These are phyloP conservation scores for Allygus modestus DNA, from an alignment of 2,888 invertebrate species.

Conservation along the genomic window DNA sequence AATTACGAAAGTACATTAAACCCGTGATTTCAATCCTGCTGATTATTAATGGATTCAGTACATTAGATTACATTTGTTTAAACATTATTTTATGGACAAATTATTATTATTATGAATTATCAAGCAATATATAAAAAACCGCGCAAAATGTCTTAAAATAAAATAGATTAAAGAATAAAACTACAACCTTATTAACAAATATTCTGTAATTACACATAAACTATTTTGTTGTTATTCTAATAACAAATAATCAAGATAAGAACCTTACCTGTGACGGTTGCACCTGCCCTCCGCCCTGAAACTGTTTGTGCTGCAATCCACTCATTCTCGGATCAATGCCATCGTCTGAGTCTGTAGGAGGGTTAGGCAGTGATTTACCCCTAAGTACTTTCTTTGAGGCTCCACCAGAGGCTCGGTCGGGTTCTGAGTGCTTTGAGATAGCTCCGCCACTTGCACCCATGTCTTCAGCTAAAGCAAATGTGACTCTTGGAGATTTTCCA, in stretches of 20 bases:
- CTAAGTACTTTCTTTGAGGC: slow-evolving; percentile 59
- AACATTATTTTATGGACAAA: no score
- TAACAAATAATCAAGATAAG: neutral
- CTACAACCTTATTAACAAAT: no score
- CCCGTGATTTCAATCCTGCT: no score
- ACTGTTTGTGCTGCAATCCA: slow-evolving; percentile 58
- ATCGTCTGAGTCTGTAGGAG: slow-evolving; percentile 55
- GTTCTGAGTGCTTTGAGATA: slow-evolving; percentile 63
- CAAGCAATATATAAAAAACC: no score
- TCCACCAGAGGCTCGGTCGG: slow-evolving; percentile 57
- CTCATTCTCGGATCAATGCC: slow-evolving; percentile 47
- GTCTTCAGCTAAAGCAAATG: slow-evolving; percentile 72
- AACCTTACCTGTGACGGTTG: slow-evolving; percentile 40
- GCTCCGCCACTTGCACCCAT: slow-evolving; percentile 70
- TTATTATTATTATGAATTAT: no score
- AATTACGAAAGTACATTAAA: no score
- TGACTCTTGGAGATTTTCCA: slow-evolving; percentile 72
- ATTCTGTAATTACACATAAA: no score
- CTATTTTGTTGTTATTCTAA: no score
- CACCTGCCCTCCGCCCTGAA: slow-evolving; percentile 47
- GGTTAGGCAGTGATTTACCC: slow-evolving; percentile 54
- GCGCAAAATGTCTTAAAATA: no score
- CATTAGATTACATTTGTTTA: no score
- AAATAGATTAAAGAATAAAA: no score
- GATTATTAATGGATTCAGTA: no score